phyloP scores from a whole-genome alignment of 2,888 invertebrate species.

The Synergus gifuensis region DNA sequence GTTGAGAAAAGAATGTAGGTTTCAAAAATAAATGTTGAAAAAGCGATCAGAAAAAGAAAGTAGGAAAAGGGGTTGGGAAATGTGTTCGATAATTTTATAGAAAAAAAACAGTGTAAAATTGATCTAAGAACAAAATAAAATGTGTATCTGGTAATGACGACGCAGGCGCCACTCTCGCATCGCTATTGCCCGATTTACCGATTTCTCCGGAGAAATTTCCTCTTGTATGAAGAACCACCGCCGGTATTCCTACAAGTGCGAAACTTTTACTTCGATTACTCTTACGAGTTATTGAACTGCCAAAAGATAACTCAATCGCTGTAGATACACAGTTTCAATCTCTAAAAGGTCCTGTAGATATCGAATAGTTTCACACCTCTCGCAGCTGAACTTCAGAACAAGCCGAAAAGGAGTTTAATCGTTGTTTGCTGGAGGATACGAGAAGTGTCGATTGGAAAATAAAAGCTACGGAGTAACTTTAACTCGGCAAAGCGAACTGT shows the following conservation, averaged over 20 bases:
- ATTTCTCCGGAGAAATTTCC: slow-evolving; percentile 55
- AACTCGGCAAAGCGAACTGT: not conserved
- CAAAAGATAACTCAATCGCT: slow-evolving; percentile 69
- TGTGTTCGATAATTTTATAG: too few relatives aligned
- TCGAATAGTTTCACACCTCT: not conserved
- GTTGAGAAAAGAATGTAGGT: too few relatives aligned
- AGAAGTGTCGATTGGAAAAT: not conserved
- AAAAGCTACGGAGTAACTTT: not conserved
- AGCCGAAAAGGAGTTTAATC: not conserved
- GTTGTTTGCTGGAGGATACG: not conserved
- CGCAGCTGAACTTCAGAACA: not conserved
- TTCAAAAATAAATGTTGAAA: too few relatives aligned
- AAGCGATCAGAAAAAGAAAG: too few relatives aligned
- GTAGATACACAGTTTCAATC: slow-evolving; percentile 72
- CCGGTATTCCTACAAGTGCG: slow-evolving; percentile 56
- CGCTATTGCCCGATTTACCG: slow-evolving; percentile 55
- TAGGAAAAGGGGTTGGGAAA: too few relatives aligned
- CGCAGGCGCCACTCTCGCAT: slow-evolving; percentile 43
- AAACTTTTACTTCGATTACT: slow-evolving; percentile 70
- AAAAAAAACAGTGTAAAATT: too few relatives aligned
- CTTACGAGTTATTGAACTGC: slow-evolving; percentile 61
- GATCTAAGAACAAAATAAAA: not conserved
- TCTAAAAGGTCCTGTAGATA: slow-evolving; percentile 67
- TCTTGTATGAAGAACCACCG: slow-evolving; percentile 55
- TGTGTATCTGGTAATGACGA: not conserved